phyloP scores from a whole-genome alignment of 2,113 vertebrate species.

The Dasyornis broadbenti region DNA sequence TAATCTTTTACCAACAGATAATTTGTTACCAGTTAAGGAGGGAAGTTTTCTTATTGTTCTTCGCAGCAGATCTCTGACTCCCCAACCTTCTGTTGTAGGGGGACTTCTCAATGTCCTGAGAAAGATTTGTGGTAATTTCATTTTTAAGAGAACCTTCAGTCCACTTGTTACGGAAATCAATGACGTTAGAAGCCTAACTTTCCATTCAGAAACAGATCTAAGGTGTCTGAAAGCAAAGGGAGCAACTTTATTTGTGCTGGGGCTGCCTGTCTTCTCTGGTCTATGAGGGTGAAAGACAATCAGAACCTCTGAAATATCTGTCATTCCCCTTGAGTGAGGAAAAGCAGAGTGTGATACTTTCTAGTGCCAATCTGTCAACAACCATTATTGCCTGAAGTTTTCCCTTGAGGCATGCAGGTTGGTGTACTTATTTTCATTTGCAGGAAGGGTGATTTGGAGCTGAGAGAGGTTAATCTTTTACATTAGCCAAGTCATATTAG shows the following conservation, averaged over 20 bases:
- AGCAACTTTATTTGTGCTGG: background rate
- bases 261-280: background rate
- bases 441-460: background rate
- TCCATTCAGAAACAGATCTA: background rate
- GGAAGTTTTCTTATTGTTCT: background rate
- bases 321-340: background rate
- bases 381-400: background rate
- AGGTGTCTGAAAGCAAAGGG: background rate
- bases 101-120: background rate
- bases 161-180: background rate
- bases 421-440: background rate
- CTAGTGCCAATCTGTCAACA: background rate
- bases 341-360: background rate
- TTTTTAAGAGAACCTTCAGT: background rate
- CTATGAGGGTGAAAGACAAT: background rate
- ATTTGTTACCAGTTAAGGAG: background rate
- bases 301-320: background rate
- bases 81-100: background rate
- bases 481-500: background rate
- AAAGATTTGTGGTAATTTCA: background rate
- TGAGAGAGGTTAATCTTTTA: conserved; percentile 7
- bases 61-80: background rate
- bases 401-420: background rate
- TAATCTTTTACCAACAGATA: background rate
- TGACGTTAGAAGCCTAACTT: background rate